Conservation (phyloP, 2,888 invertebrate species). For the Panopea generosa region DNA sequence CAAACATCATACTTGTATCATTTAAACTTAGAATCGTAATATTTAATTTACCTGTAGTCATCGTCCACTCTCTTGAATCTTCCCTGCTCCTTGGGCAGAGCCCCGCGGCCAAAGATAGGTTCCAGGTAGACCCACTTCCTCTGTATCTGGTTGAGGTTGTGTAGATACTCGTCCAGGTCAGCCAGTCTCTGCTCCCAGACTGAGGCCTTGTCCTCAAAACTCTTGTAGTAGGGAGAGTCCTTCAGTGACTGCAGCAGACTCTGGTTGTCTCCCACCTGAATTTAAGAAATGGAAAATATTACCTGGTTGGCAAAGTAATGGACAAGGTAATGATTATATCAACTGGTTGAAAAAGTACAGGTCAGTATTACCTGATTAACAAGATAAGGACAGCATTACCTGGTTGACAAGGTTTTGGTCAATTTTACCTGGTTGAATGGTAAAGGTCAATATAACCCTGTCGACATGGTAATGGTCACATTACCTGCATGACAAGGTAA, state of each 20-base stretch:
- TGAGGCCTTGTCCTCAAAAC: slow-evolving; percentile 92
- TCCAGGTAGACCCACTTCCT: slow-evolving; percentile 99
- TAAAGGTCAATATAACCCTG: too few species aligned
- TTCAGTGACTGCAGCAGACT: slow-evolving; percentile 93
- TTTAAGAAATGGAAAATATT: too few species aligned
- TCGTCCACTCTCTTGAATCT: slow-evolving; percentile 94
- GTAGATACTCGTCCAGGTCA: slow-evolving; percentile 91
- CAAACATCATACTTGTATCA: too few species aligned
- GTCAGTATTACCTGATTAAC: too few species aligned
- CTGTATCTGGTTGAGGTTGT: slow-evolving; percentile 92
- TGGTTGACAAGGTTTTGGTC: too few species aligned
- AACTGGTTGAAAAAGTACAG: too few species aligned
- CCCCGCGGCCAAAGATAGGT: slow-evolving; percentile 95
- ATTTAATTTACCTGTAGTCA: slow-evolving; percentile 90
- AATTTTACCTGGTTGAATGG: too few species aligned
- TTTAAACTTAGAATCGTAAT: too few species aligned
- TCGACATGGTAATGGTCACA: too few species aligned
- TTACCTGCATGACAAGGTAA: too few species aligned
- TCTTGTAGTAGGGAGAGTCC: slow-evolving; percentile 93
- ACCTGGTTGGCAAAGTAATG: background rate
- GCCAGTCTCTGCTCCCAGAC: slow-evolving; percentile 93
- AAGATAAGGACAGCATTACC: too few species aligned
- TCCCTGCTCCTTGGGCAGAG: slow-evolving; percentile 90
- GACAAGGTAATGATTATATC: too few species aligned
- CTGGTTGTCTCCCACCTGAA: slow-evolving; percentile 94